These are phyloP conservation scores for Acleris literana DNA, from an alignment of 2,888 invertebrate genomes.

Conservation along the genomic window DNA sequence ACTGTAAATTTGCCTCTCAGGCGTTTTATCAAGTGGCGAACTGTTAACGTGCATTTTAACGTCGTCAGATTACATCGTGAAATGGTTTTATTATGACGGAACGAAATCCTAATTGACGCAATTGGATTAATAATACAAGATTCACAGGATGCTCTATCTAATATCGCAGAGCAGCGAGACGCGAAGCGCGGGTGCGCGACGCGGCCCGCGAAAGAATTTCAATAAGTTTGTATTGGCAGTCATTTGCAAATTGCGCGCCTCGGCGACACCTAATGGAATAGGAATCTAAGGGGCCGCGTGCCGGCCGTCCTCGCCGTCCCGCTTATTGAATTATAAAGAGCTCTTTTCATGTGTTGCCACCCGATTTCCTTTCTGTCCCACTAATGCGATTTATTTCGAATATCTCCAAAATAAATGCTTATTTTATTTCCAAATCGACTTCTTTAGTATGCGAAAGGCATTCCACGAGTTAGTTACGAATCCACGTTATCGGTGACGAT, in stretches of 20 bases:
- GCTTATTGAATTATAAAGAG: conserved; percentile 72
- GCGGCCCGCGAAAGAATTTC: conserved; percentile 77
- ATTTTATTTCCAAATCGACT: conserved; percentile 18
- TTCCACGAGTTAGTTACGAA: conserved; percentile 31
- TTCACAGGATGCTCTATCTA: conserved; percentile 45
- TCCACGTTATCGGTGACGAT: conserved; percentile 47
- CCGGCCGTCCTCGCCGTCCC: conserved; percentile 53
- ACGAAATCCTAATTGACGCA: conserved; percentile 13
- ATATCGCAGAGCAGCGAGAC: conserved; percentile 58
- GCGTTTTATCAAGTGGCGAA: conserved; percentile 11
- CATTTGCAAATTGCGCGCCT: conserved; percentile 81
- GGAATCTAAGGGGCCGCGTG: conserved; percentile 68
- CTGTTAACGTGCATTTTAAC: conserved; percentile 15
- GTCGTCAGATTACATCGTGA: conserved; percentile 1
- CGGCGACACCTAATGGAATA: conserved; percentile 80
- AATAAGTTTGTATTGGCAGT: conserved; percentile 78
- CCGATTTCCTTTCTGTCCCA: conserved; percentile 40
- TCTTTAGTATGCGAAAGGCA: conserved; percentile 25
- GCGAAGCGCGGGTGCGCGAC: conserved; percentile 50
- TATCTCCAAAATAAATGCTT: conserved; percentile 17
- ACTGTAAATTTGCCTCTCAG: conserved; percentile 23
- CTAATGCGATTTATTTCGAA: conserved; percentile 36
- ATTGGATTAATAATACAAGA: conserved; percentile 17
- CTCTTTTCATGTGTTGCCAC: conserved; percentile 47
- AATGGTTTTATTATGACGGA: conserved; percentile 10